Percentiles rank a stretch among this genome's conserved stretches.
These are phyloP conservation scores for Mylabris phalerata DNA, from an alignment of 1,140 invertebrate species.

Conservation along the genomic window DNA sequence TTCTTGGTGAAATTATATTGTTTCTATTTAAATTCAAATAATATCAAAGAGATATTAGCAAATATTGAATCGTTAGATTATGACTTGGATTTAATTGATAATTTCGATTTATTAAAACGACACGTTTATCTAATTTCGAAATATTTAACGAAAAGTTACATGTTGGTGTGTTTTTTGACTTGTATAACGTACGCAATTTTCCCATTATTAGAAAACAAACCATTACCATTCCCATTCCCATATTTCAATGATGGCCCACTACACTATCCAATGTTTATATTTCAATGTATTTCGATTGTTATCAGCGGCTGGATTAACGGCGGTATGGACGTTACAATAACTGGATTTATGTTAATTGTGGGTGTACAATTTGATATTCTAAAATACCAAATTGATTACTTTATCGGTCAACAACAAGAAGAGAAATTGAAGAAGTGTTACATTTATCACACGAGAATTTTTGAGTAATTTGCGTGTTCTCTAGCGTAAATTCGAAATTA, in stretches of 20 bases:
- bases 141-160: not conserved
- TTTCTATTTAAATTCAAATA: not conserved
- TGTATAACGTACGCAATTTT: not conserved
- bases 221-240: not conserved
- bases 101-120: not conserved
- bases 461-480: not conserved
- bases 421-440: not conserved
- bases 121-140: not conserved
- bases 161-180: not conserved
- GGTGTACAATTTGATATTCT: not conserved
- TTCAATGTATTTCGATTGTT: not conserved
- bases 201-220: not conserved
- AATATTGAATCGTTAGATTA: not conserved
- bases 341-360: not conserved
- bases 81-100: not conserved
- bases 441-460: not conserved
- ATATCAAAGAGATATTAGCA: not conserved
- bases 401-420: not conserved
- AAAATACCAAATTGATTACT: not conserved
- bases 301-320: not conserved
- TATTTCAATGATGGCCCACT: not conserved
- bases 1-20: not conserved
- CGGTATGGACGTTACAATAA: not conserved
- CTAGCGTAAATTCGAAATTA: not conserved
- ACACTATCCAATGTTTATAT: not conserved